Conservation (phyloP, 2,888 invertebrate species). For the Neelides folsomi region DNA sequence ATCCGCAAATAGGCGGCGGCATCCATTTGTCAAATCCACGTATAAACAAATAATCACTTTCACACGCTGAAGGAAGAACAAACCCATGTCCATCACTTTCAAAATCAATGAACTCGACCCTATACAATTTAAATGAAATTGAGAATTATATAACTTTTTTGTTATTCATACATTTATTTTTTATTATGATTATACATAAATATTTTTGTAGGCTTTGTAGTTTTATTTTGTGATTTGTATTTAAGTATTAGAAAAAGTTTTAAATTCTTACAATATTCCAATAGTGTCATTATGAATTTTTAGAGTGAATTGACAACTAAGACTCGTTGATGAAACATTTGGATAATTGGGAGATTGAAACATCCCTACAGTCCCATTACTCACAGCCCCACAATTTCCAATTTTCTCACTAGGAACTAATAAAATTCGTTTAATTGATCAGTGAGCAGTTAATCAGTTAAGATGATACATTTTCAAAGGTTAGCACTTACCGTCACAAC, state of each 20-base stretch:
- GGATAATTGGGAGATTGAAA: slow-evolving; percentile 28
- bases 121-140: slow-evolving; percentile 5
- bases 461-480: background rate
- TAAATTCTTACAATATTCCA: slow-evolving; percentile 16
- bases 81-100: slow-evolving; percentile 21
- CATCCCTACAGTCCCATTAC: slow-evolving; percentile 11
- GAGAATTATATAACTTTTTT: background rate
- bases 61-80: slow-evolving; percentile 18
- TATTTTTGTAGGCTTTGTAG: too few species aligned
- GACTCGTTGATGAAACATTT: slow-evolving; percentile 11
- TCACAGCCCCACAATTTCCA: slow-evolving; percentile 19
- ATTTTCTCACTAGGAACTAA: slow-evolving; percentile 13
- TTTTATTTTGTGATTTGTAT: too few species aligned
- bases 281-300: slow-evolving; percentile 16
- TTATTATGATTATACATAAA: too few species aligned
- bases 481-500: slow-evolving; percentile 26
- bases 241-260: background rate
- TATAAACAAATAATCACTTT: slow-evolving; percentile 25
- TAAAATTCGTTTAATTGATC: background rate
- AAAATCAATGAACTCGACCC: slow-evolving; percentile 18
- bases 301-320: slow-evolving; percentile 22
- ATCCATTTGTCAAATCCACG: slow-evolving; percentile 26
- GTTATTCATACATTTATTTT: background rate
- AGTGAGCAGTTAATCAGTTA: background rate
- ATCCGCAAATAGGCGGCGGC: slow-evolving; percentile 26